Base-by-base conservation (phyloP, 2,888 invertebrate genomes). In the Carabus problematicus region DNA sequence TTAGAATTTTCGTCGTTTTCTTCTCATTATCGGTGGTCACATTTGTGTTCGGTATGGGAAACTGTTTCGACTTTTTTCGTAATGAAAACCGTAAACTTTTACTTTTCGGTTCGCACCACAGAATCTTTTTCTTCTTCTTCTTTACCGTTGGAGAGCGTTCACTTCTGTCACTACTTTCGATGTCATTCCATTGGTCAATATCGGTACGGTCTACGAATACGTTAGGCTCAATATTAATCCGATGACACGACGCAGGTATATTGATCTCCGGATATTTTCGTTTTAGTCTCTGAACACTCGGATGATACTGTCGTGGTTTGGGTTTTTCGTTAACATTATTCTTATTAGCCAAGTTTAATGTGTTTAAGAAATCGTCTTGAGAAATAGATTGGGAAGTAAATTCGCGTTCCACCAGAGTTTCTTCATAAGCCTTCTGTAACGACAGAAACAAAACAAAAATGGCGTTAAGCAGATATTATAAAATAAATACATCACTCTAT, bases 261-360 rank as follows among this genome's bases (percentile, higher is more conserved):
- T 42, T 67, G 14, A 67, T n/a, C 12, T 16, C 41, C 8, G 67
- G 67, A 18, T 41, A 60, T 29, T 60, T 67, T n/a, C 43, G n/a
- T 52, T 42, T 60, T 3, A 67, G 41, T 19, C 19, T 60, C 58
- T 45, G 8, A n/a, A 67, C 54, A 52, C 67, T 67, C 1, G 52
- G 18, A 54, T 67, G 67, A 12, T 19, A 45, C 19, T 3, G 11
- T 19, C 14, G 41, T 8, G 11, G 8, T 29, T 42, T 63, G n/a
- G 14, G 3, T 39, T 16, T 4, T 11, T 18, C 9, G 1, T 56
- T 14, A 47, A 11, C 12, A 41, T 52, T 67, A 3, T 14, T 52
- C 11, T 6, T 52, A 16, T 52, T 16, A 3, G 52, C 42, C 54
- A 67, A 54, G 42, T 67, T 59, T 41, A 67, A 42, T 8, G 49